These are phyloP conservation scores for Sarcophaga caerulescens DNA, from an alignment of 2,888 invertebrate species.

Conservation along the genomic window DNA sequence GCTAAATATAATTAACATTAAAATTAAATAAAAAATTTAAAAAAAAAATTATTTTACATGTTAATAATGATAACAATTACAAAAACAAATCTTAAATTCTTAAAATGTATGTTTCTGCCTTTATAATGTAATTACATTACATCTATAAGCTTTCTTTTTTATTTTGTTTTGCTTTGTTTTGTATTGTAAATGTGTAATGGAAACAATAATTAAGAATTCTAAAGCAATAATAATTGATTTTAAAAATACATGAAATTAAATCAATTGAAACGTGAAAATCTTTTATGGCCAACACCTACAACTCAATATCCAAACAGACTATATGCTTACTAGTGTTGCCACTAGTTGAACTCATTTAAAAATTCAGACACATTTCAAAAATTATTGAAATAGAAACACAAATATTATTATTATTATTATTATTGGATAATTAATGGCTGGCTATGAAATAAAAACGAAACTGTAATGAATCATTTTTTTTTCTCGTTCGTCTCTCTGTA, in stretches of 20 bases:
- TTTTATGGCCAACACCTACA: slow-evolving; percentile 51
- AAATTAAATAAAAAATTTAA: too few relatives aligned
- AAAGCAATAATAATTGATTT: slow-evolving; percentile 28
- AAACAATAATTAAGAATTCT: slow-evolving; percentile 41
- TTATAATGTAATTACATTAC: too few relatives aligned
- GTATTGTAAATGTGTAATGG: slow-evolving; percentile 14
- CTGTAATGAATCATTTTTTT: slow-evolving; percentile 59
- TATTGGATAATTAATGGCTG: slow-evolving; percentile 60
- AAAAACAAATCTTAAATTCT: too few relatives aligned
- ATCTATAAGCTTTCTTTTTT: too few relatives aligned
- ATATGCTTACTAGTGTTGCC: too few relatives aligned
- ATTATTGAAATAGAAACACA: slow-evolving; percentile 29
- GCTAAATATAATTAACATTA: too few relatives aligned
- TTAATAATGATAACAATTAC: too few relatives aligned
- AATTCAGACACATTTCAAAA: slow-evolving; percentile 6
- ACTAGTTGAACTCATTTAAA: slow-evolving; percentile 3
- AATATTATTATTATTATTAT: slow-evolving; percentile 34
- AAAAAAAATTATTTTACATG: too few relatives aligned
- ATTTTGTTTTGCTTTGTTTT: background rate
- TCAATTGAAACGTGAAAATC: slow-evolving; percentile 60
- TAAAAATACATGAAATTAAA: slow-evolving; percentile 25
- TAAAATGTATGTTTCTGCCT: too few relatives aligned
- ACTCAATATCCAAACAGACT: background rate
- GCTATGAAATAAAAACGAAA: slow-evolving; percentile 56
- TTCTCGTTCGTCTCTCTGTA: too few relatives aligned